Percentiles rank a stretch among this genome's conserved stretches.
These are phyloP conservation scores for Clarias fuscus DNA, from an alignment of 2,797 vertebrate species.

Conservation along the genomic window DNA sequence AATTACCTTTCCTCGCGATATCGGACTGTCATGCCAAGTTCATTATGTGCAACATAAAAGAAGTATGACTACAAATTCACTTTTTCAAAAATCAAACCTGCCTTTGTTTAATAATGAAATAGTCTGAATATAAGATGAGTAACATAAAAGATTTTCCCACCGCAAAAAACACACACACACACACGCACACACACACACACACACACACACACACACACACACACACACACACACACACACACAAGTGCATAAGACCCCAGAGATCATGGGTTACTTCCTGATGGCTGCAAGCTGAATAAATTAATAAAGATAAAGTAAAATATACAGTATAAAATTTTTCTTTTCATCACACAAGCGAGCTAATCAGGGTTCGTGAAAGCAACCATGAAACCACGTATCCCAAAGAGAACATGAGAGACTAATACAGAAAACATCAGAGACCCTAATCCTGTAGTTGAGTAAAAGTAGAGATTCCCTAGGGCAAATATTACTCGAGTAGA, in stretches of 20 bases:
- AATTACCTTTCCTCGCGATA: background rate
- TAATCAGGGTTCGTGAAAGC: background rate
- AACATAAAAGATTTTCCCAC: background rate
- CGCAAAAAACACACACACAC: background rate
- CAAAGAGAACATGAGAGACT: background rate
- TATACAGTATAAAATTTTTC: background rate
- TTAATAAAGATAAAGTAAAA: background rate
- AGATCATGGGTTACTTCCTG: background rate
- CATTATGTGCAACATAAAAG: background rate
- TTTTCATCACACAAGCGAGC: background rate
- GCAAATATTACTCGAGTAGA: too few relatives aligned
- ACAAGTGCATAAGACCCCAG: background rate
- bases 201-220: background rate
- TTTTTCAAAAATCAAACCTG: background rate
- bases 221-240: background rate
- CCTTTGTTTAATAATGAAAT: background rate
- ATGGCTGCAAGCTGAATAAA: background rate
- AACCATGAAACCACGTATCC: background rate
- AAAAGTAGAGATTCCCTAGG: too few relatives aligned
- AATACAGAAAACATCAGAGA: background rate
- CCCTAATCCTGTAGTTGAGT: too few relatives aligned
- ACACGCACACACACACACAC: background rate
- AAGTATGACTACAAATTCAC: background rate
- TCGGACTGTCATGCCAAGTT: background rate
- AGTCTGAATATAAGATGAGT: background rate